Evolutionary conservation across 2,888 invertebrate species (phyloP).

Genomic region (Chrysolina oricalcia): DNA sequence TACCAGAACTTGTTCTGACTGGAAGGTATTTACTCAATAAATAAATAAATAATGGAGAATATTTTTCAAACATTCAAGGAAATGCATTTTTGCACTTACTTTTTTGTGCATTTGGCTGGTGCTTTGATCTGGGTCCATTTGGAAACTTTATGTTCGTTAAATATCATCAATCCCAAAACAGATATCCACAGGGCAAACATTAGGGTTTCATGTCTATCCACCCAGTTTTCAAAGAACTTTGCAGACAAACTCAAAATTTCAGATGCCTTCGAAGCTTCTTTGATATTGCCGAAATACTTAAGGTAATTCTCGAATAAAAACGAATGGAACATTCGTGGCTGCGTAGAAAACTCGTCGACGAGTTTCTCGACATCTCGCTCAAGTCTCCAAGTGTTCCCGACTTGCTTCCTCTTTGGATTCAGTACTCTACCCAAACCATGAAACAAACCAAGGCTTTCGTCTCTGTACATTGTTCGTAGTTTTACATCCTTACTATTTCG

Average conservation of each 20-base stretch:
- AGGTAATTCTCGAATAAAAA: conserved; percentile 86
- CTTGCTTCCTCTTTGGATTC: conserved; percentile 80
- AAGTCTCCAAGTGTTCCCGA: conserved; percentile 71
- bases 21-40: too few relatives aligned
- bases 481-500: conserved; percentile 68
- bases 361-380: conserved; percentile 79
- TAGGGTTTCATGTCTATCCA: conserved; percentile 70
- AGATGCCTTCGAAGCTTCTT: conserved; percentile 77
- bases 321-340: conserved; percentile 79
- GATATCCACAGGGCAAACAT: conserved; percentile 77
- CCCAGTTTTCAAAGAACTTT: conserved; percentile 79
- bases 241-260: conserved; percentile 83
- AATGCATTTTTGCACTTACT: conserved; percentile 53
- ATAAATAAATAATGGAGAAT: too few relatives aligned
- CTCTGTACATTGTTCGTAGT: conserved; percentile 75
- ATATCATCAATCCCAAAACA: conserved; percentile 82
- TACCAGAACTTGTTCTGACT: too few relatives aligned
- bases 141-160: conserved; percentile 79
- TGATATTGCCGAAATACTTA: conserved; percentile 73
- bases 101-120: conserved; percentile 63
- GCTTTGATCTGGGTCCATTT: conserved; percentile 85
- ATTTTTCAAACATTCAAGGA: too few relatives aligned
- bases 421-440: conserved; percentile 85
- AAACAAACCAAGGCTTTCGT: conserved; percentile 82
- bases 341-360: conserved; percentile 79